phyloP scores from a whole-genome alignment of 2,113 vertebrate genomes.

The Hemibates koningsi region DNA sequence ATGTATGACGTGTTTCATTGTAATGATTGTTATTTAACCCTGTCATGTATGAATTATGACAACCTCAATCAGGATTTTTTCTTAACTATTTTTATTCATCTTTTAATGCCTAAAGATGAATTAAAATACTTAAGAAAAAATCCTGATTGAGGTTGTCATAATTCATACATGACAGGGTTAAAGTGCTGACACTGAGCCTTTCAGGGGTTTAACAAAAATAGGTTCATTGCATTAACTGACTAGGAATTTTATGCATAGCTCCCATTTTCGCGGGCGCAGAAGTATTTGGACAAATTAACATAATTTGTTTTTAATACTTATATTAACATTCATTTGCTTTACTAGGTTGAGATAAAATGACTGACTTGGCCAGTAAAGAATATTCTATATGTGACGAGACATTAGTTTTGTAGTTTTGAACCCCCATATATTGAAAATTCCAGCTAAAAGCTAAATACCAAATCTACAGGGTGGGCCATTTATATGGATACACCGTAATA shows the following conservation, averaged over 20 bases:
- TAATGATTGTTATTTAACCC: neutral
- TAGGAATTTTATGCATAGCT: neutral
- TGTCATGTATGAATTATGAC: neutral
- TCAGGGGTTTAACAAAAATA: neutral
- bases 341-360: neutral
- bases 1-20: neutral
- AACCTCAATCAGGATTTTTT: neutral
- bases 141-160: neutral
- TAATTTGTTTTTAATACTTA: neutral
- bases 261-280: neutral
- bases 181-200: neutral
- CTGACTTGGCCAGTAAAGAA: neutral
- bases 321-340: neutral
- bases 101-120: neutral
- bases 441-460: neutral
- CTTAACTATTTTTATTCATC: neutral
- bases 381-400: neutral
- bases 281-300: neutral
- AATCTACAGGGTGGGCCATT: accelerated
- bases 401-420: neutral
- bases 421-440: neutral
- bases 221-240: neutral
- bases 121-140: neutral
- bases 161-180: neutral
- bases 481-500: accelerated